Evolutionary conservation across 35 echinoderm and acorn worm genomes (phyloP).

Genomic region (Eucidaris tribuloides): DNA sequence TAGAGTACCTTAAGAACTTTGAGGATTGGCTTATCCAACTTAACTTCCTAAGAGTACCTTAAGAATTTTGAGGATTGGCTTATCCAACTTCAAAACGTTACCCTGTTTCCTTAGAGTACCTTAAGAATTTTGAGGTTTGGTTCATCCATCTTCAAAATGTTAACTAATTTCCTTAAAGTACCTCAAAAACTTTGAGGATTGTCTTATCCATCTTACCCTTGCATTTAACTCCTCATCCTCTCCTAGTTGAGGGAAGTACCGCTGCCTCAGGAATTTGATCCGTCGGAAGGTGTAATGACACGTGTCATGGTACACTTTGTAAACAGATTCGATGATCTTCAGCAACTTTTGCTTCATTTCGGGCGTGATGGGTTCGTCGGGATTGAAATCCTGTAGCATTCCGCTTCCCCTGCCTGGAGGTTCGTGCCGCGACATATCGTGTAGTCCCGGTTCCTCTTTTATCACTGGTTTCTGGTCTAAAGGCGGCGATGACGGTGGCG

Average conservation of each 20-base stretch:
- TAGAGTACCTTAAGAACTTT: too few relatives aligned
- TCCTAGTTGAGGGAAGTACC: constrained; percentile 81
- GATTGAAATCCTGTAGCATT: constrained; percentile 64
- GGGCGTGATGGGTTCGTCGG: constrained; percentile 70
- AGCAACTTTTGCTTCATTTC: constrained; percentile 63
- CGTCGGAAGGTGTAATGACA: constrained; percentile 95
- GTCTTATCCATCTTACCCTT: constrained; percentile 95
- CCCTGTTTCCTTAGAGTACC: too few relatives aligned
- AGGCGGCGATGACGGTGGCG: background rate
- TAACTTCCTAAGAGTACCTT: too few relatives aligned
- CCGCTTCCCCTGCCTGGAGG: background rate
- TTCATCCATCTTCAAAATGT: too few relatives aligned
- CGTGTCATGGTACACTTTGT: constrained; percentile 92
- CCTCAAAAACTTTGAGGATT: too few relatives aligned
- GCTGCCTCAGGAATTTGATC: constrained; percentile 76
- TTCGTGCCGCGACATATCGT: background rate
- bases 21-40: too few relatives aligned
- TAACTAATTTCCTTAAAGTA: too few relatives aligned
- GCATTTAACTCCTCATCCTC: constrained; percentile 63
- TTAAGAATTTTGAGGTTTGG: too few relatives aligned
- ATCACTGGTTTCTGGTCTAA: constrained; percentile 21
- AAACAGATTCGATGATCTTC: constrained; percentile 73
- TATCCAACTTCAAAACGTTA: too few relatives aligned
- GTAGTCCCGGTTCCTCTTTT: constrained; percentile 41
- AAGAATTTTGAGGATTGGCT: too few relatives aligned